phyloP scores from a whole-genome alignment of 2,888 invertebrate genomes.

The Thecocarcelia acutangulata region DNA sequence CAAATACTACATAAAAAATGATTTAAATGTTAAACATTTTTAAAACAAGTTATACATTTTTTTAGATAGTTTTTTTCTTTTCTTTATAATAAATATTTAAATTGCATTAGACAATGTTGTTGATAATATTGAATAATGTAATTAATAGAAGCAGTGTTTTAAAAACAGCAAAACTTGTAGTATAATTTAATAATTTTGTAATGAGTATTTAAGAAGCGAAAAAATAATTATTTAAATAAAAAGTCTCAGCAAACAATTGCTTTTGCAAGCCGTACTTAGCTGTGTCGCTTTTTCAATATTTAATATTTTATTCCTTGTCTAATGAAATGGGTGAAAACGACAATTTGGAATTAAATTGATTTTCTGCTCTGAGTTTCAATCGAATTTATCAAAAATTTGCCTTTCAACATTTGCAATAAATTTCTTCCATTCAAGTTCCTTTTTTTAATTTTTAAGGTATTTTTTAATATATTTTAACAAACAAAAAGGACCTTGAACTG shows the following conservation, averaged over 20 bases:
- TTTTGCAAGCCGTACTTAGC: too few species aligned
- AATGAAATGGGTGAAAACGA: too few species aligned
- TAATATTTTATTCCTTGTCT: too few species aligned
- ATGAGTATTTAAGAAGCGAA: slow-evolving; percentile 39
- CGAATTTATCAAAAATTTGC: too few species aligned
- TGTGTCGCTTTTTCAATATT: too few species aligned
- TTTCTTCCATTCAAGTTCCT: too few species aligned
- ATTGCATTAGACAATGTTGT: slow-evolving; percentile 47
- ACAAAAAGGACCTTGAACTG: too few species aligned
- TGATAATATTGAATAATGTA: slow-evolving; percentile 26
- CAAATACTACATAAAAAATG: slow-evolving; percentile 27
- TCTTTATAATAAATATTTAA: slow-evolving; percentile 27
- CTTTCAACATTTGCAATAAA: too few species aligned
- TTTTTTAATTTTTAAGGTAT: too few species aligned
- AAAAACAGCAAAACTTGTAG: slow-evolving; percentile 34
- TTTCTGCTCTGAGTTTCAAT: too few species aligned
- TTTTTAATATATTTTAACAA: too few species aligned
- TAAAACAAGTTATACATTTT: slow-evolving; percentile 52
- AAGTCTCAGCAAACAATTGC: background rate
- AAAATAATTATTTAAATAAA: slow-evolving; percentile 38
- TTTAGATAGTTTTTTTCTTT: slow-evolving; percentile 20
- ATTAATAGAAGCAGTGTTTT: slow-evolving; percentile 20
- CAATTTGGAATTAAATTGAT: too few species aligned
- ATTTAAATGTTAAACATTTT: slow-evolving; percentile 31
- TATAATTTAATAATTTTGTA: slow-evolving; percentile 50